A percentile compares a stretch with the other conserved stretches of the same genome.
Evolutionary conservation across 2,888 invertebrate species (phyloP).

Genomic region (Dione vanillae): DNA sequence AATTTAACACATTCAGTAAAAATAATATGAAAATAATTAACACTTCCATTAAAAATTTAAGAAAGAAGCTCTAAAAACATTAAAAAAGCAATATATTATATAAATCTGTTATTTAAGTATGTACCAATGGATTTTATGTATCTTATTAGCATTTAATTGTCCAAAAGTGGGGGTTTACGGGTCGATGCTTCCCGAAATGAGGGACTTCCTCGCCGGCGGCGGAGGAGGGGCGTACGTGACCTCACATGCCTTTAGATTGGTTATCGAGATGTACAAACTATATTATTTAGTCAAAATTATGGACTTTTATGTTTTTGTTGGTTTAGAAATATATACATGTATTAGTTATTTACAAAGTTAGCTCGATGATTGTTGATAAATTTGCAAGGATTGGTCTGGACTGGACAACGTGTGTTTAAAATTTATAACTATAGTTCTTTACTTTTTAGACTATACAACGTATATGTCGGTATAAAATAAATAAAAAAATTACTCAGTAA

Average conservation of each 20-base stretch:
- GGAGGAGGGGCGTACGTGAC: conserved; percentile 60
- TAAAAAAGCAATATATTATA: conserved; percentile 19
- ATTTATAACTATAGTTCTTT: too few species aligned
- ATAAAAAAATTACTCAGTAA: neutral
- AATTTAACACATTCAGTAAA: neutral
- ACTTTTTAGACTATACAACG: too few species aligned
- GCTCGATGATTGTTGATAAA: too few species aligned
- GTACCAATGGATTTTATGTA: conserved; percentile 43
- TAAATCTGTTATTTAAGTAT: conserved; percentile 27
- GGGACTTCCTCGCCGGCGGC: conserved; percentile 77
- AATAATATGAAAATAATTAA: neutral
- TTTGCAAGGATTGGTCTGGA: too few species aligned
- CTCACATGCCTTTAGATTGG: conserved; percentile 62
- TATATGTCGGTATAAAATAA: conserved; percentile 1
- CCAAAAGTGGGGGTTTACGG: conserved; percentile 79
- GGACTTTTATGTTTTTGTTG: neutral
- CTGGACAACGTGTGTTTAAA: too few species aligned
- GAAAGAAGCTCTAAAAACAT: neutral
- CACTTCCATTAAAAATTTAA: neutral
- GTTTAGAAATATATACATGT: too few species aligned
- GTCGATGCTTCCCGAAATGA: conserved; percentile 80
- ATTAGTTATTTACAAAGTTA: too few species aligned
- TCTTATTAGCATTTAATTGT: conserved; percentile 81
- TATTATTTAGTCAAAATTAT: conserved; percentile 20
- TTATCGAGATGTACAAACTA: conserved; percentile 50